These are phyloP conservation scores for Plebejus argus DNA, from an alignment of 2,888 invertebrate genomes.

Conservation along the genomic window DNA sequence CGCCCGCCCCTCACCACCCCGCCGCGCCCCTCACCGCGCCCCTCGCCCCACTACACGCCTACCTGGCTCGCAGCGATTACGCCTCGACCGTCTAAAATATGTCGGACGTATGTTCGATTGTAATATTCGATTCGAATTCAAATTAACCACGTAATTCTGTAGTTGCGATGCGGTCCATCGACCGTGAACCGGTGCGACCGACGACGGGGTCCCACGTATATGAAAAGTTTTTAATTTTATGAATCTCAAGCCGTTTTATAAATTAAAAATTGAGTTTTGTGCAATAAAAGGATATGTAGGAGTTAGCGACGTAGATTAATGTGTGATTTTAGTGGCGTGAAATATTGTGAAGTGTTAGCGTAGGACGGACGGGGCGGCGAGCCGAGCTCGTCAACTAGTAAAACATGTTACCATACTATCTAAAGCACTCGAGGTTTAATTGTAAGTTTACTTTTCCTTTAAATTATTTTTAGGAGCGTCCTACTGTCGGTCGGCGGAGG, in stretches of 20 bases:
- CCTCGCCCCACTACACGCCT: not conserved
- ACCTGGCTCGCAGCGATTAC: not conserved
- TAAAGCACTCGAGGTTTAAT: constrained; percentile 66
- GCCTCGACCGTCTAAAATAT: not conserved
- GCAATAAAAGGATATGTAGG: constrained; percentile 44
- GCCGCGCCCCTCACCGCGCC: not conserved
- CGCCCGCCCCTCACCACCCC: constrained; percentile 13
- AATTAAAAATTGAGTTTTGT: constrained; percentile 46
- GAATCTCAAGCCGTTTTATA: constrained; percentile 50
- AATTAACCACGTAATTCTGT: not conserved
- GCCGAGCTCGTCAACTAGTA: constrained; percentile 54
- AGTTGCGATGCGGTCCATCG: not conserved
- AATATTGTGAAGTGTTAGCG: constrained; percentile 35
- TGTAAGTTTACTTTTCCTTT: constrained; percentile 63
- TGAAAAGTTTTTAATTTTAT: constrained; percentile 45
- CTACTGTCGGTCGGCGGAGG: constrained; percentile 45
- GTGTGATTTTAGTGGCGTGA: constrained; percentile 43
- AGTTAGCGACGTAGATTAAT: constrained; percentile 42
- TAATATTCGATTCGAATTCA: not conserved
- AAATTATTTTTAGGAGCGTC: constrained; percentile 54
- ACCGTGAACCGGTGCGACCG: not conserved
- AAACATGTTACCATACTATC: constrained; percentile 78
- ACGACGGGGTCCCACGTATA: constrained; percentile 17
- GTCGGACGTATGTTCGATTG: not conserved
- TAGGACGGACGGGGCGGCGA: constrained; percentile 11